A percentile compares a stretch with the other conserved stretches of the same genome.
phyloP scores from a whole-genome alignment of 2,888 invertebrate genomes.

The Acronicta alni region DNA sequence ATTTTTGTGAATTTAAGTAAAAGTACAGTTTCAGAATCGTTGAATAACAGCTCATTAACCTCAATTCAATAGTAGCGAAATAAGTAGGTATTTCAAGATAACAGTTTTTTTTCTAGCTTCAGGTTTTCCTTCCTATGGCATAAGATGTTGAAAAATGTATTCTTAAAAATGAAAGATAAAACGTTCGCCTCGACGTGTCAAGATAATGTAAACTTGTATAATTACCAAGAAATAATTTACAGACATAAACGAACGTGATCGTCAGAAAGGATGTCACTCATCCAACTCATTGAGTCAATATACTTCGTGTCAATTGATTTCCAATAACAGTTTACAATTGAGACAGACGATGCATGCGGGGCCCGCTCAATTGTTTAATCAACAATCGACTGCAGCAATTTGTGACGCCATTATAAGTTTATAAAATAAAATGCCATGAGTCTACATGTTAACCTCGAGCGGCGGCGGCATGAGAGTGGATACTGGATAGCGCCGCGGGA shows the following conservation, averaged over 20 bases:
- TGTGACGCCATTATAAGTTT: conserved; percentile 70
- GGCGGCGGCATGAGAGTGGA: background rate
- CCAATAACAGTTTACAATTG: conserved; percentile 87
- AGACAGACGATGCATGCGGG: conserved; percentile 84
- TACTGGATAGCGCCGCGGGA: conserved; percentile 56
- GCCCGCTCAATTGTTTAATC: conserved; percentile 82
- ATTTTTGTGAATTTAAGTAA: background rate
- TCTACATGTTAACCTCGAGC: conserved; percentile 57
- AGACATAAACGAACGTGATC: conserved; percentile 52
- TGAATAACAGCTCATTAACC: too few relatives aligned
- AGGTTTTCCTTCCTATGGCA: too few relatives aligned
- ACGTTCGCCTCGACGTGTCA: conserved; percentile 23
- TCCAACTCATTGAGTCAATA: conserved; percentile 74
- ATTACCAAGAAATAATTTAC: conserved; percentile 44
- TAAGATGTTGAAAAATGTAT: conserved; percentile 12
- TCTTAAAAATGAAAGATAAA: conserved; percentile 35
- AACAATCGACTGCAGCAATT: conserved; percentile 77
- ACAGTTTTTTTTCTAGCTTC: background rate
- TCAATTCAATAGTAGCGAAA: too few relatives aligned
- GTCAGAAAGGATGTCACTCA: conserved; percentile 66
- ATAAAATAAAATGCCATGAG: conserved; percentile 72
- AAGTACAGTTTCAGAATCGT: too few relatives aligned
- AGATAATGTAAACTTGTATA: conserved; percentile 33
- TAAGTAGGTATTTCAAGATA: too few relatives aligned
- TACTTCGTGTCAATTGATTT: conserved; percentile 85